phyloP scores from a whole-genome alignment of 2,797 vertebrate species.

The Rallus crepitans region DNA sequence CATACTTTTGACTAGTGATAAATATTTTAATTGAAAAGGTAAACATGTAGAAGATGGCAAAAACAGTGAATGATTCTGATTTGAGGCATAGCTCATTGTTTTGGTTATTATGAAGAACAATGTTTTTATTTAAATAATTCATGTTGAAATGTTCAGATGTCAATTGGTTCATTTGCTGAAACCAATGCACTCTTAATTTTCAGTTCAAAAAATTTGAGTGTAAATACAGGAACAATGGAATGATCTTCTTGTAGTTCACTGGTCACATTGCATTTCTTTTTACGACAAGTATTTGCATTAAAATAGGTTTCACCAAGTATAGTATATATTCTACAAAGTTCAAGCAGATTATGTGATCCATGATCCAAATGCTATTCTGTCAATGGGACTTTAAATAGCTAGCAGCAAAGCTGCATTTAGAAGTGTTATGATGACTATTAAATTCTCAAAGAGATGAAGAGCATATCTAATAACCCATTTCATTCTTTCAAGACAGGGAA shows the following conservation, averaged over 20 bases:
- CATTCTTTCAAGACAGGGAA: background rate
- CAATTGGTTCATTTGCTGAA: background rate
- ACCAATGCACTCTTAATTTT: background rate
- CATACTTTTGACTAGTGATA: accelerated
- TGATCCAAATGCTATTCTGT: background rate
- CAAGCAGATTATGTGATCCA: background rate
- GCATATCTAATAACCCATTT: background rate
- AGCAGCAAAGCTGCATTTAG: background rate
- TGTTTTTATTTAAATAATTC: background rate
- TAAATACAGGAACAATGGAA: background rate
- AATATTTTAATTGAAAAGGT: background rate
- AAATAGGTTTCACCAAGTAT: background rate
- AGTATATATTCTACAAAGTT: background rate
- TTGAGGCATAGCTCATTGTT: background rate
- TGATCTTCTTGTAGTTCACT: background rate
- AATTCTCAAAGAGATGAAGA: background rate
- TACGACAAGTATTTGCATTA: background rate
- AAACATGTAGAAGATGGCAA: background rate
- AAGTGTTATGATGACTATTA: background rate
- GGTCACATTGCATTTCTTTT: background rate
- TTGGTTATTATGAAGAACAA: background rate
- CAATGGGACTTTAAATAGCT: background rate
- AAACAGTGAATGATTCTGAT: background rate
- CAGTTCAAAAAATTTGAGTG: background rate
- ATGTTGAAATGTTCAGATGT: background rate